Evolutionary conservation across 2,113 vertebrate genomes (phyloP), one percentile per base, ranked within the genome.

Genomic region (Corythornis vintsioides): DNA sequence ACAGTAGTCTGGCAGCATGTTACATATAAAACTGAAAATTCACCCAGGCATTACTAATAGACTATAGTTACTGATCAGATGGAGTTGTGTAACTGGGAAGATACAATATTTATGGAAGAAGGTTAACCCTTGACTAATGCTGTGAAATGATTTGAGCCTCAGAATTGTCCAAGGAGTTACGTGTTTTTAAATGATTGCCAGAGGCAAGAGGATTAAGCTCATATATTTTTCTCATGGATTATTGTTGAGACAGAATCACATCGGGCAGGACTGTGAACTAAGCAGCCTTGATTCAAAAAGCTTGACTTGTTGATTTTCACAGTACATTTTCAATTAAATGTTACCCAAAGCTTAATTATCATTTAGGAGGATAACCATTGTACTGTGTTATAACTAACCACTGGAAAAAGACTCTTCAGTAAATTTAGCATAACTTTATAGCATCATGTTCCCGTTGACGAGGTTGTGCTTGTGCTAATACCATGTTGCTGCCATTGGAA

Each of bases 261-360:
- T 61, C 89, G 82, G 86, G 42, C 21, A 0, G 64, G 57, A 83
- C 31, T 89, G 80, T 77, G 79, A 93, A 91, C 38, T 14, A 60
- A 88, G 71, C 78, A 83, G 60, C 43, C 71, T 85, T 83, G 42
- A 63, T 89, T 92, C 66, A 66, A 87, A 95, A 93, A 94, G 78
- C 75, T 75, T 91, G 91, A 93, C 86, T 94, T 89, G 82, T 91
- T 93, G 87, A 80, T 95, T 95, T 94, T 95, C 91, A 89, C 78
- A 89, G 59, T 74, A 72, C 57, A 31, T 94, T 95, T 96, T 96
- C 89, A 96, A 91, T 95, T 96, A 94, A 93, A 93, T 74, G 65
- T 83, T 95, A 93, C 92, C 91, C 79, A 93, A 96, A 95, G 89
- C 75, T 93, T 81, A 92, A 96, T 96, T 75, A 86, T 89, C 60